phyloP scores from a whole-genome alignment of 2,797 vertebrate genomes.

The Echeneis naucrates region DNA sequence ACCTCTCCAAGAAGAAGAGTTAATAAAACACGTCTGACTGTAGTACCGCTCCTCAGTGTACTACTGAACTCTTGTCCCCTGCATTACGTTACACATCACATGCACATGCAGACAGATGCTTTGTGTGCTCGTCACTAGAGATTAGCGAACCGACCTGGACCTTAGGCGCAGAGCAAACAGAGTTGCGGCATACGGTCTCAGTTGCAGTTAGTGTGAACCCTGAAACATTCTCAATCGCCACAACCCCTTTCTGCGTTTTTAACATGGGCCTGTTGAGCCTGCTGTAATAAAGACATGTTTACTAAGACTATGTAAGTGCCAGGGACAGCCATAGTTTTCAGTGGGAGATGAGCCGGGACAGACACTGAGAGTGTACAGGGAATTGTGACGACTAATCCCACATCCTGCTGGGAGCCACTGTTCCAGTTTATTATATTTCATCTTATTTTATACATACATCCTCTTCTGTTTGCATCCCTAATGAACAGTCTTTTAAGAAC shows the following conservation, averaged over 20 bases:
- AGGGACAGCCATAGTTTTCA: conserved; percentile 45
- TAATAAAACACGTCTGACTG: conserved; percentile 46
- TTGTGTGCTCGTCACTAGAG: conserved; percentile 36
- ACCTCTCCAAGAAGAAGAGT: conserved; percentile 27
- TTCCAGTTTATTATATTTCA: conserved; percentile 33
- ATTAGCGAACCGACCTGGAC: conserved; percentile 18
- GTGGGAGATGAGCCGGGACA: conserved; percentile 45
- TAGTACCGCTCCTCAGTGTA: conserved; percentile 5
- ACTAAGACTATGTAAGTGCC: conserved; percentile 35
- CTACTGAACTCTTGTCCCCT: conserved; percentile 62
- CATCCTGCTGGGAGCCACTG: conserved; percentile 60
- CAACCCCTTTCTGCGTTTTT: conserved; percentile 42
- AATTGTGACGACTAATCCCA: conserved; percentile 58
- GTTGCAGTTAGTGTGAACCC: conserved; percentile 44
- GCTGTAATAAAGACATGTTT: conserved; percentile 50
- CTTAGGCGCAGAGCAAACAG: conserved; percentile 38
- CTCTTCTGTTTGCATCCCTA: conserved; percentile 31
- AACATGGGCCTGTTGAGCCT: conserved; percentile 51
- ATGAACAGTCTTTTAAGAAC: conserved; percentile 33
- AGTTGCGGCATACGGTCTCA: conserved; percentile 3
- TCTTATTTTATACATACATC: conserved; percentile 37
- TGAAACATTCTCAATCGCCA: conserved; percentile 48
- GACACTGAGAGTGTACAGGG: conserved; percentile 25
- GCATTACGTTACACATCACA: conserved; percentile 6
- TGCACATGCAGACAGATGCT: conserved; percentile 31